These are phyloP conservation scores for Gortyna flavago DNA, from an alignment of 2,888 invertebrate species.

Conservation along the genomic window DNA sequence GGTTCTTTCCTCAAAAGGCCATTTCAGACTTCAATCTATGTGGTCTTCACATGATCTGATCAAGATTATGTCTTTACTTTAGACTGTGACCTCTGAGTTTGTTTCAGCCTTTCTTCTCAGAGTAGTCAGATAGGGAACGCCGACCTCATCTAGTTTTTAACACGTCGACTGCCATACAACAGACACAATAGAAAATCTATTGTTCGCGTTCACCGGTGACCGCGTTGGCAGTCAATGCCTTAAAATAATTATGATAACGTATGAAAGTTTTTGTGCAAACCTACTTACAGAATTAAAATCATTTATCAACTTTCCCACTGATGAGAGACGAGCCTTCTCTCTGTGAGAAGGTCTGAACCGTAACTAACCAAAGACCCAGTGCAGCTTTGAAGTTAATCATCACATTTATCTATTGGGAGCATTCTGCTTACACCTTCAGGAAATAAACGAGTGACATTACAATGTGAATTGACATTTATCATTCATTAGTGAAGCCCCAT, in stretches of 20 bases:
- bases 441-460: conserved; percentile 22
- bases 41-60: not conserved
- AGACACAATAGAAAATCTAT: too few species aligned
- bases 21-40: not conserved
- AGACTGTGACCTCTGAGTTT: not conserved
- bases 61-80: not conserved
- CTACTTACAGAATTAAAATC: not conserved
- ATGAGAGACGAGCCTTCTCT: not conserved
- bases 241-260: too few species aligned
- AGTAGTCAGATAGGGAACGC: not conserved
- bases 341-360: too few species aligned
- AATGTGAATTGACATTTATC: conserved; percentile 41
- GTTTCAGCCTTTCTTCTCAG: not conserved
- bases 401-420: not conserved
- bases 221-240: too few species aligned
- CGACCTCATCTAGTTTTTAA: too few species aligned
- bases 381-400: not conserved
- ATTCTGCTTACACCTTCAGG: not conserved
- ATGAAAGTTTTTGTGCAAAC: too few species aligned
- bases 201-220: too few species aligned
- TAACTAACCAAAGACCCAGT: not conserved
- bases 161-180: too few species aligned
- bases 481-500: conserved; percentile 51
- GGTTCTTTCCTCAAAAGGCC: too few species aligned
- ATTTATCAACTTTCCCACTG: not conserved